Evolutionary conservation across 2,888 invertebrate species (phyloP).

Genomic region (Embidobia sp.): DNA sequence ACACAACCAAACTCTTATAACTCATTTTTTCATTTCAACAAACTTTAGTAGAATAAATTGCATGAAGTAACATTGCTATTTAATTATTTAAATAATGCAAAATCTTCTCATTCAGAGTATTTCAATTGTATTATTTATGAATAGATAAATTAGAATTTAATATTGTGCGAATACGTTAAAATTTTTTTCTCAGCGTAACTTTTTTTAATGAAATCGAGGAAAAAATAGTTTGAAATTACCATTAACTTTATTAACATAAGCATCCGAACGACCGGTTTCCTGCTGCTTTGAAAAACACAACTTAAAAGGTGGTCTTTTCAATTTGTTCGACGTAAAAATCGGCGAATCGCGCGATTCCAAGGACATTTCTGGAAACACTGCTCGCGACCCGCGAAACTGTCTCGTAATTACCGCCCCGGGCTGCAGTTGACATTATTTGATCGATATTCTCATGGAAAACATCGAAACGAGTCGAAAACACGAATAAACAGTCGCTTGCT

Average conservation of each 20-base stretch:
- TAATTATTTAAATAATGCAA: conserved; percentile 1
- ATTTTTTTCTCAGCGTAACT: too few relatives aligned
- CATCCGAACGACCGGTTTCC: conserved; percentile 72
- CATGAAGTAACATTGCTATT: too few relatives aligned
- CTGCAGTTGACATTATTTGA: conserved; percentile 60
- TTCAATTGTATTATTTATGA: too few relatives aligned
- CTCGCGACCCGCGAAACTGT: background rate
- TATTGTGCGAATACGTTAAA: too few relatives aligned
- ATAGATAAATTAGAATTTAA: too few relatives aligned
- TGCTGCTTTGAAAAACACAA: conserved; percentile 74
- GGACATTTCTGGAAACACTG: conserved; percentile 31
- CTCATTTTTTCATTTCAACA: too few relatives aligned
- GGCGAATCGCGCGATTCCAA: conserved; percentile 42
- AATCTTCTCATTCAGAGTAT: too few relatives aligned
- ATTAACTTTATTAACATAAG: conserved; percentile 67
- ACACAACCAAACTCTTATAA: too few relatives aligned
- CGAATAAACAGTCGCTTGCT: too few relatives aligned
- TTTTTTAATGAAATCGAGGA: too few relatives aligned
- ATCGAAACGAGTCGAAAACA: too few relatives aligned
- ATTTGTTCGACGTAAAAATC: conserved; percentile 54
- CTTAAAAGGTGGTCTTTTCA: conserved; percentile 72
- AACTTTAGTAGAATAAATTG: too few relatives aligned
- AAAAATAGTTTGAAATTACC: conserved; percentile 63
- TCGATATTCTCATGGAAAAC: conserved; percentile 63
- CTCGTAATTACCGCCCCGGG: conserved; percentile 3